Evolutionary conservation across 2,797 vertebrate genomes (phyloP).

Genomic region (Megalops cyprinoides): DNA sequence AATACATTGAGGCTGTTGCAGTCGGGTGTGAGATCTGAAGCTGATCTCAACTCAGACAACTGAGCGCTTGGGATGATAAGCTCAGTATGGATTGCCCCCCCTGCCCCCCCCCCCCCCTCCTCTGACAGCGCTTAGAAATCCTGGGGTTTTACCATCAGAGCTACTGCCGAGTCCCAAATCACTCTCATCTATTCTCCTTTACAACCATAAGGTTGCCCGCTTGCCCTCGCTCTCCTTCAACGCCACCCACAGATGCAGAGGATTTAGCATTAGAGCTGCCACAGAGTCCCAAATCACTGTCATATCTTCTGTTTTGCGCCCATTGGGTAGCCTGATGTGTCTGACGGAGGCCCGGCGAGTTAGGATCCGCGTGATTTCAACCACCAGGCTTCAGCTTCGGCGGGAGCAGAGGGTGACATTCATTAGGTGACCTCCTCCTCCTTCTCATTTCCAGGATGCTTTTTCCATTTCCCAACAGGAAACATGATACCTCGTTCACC

Average conservation of each 20-base stretch:
- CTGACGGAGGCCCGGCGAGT: conserved; percentile 21
- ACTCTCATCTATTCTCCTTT: no score
- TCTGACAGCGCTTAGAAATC: neutral
- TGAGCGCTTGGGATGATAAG: conserved; percentile 44
- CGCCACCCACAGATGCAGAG: no score
- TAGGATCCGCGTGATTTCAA: conserved; percentile 22
- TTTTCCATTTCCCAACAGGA: no score
- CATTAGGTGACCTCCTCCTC: neutral
- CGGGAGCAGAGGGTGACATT: neutral
- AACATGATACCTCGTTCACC: neutral
- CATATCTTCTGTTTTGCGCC: conserved; percentile 9
- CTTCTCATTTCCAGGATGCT: no score
- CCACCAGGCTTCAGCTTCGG: conserved; percentile 20
- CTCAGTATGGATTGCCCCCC: conserved; percentile 33
- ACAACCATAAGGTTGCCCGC: no score
- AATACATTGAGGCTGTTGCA: no score
- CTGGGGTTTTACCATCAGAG: conserved; percentile 19
- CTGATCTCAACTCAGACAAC: conserved; percentile 26
- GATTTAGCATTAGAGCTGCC: no score
- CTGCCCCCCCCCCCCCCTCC: conserved; percentile 8
- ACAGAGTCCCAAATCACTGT: no score
- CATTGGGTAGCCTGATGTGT: neutral
- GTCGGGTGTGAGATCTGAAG: conserved; percentile 15
- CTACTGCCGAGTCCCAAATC: conserved; percentile 15
- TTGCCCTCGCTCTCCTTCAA: no score